These are phyloP conservation scores for Pristionchus entomophagus DNA, from an alignment of 2,888 invertebrate species.

Conservation along the genomic window DNA sequence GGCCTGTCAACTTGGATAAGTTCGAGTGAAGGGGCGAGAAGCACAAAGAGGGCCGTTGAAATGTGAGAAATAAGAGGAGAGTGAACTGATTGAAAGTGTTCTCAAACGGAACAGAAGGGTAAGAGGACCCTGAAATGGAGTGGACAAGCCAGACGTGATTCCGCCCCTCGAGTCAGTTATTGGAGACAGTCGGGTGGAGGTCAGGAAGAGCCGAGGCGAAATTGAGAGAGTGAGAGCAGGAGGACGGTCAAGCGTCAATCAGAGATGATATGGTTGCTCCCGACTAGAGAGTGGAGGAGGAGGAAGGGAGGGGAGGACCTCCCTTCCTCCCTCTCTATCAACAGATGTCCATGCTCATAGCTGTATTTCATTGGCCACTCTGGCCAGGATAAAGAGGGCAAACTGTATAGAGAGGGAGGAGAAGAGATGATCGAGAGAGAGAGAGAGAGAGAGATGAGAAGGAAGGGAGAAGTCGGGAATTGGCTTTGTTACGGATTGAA, in stretches of 20 bases:
- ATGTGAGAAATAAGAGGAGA: background rate
- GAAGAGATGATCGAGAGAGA: background rate
- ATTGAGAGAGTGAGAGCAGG: conserved; percentile 1
- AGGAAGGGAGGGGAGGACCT: background rate
- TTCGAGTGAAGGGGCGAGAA: background rate
- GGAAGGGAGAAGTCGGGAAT: background rate
- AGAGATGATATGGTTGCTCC: conserved; percentile 28
- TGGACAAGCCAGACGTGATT: conserved; percentile 13
- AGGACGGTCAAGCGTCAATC: conserved; percentile 48
- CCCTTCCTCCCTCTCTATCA: conserved; percentile 33
- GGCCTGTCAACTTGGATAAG: conserved; percentile 31
- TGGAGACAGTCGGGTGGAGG: conserved; percentile 42
- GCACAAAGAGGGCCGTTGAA: conserved; percentile 9
- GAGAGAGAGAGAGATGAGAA: conserved; percentile 19
- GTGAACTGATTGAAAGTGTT: no score
- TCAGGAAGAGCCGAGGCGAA: conserved; percentile 24
- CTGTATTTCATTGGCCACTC: conserved; percentile 48
- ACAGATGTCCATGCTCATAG: conserved; percentile 41
- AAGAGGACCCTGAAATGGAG: conserved; percentile 29
- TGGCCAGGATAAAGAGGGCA: conserved; percentile 21
- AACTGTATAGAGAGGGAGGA: conserved; percentile 34
- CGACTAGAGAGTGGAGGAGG: background rate
- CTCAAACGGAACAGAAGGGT: background rate
- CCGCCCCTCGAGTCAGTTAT: background rate
- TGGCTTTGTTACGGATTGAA: conserved; percentile 46